These are phyloP conservation scores for Pterocles burchelli DNA, from an alignment of 2,113 vertebrate species.

Conservation along the genomic window DNA sequence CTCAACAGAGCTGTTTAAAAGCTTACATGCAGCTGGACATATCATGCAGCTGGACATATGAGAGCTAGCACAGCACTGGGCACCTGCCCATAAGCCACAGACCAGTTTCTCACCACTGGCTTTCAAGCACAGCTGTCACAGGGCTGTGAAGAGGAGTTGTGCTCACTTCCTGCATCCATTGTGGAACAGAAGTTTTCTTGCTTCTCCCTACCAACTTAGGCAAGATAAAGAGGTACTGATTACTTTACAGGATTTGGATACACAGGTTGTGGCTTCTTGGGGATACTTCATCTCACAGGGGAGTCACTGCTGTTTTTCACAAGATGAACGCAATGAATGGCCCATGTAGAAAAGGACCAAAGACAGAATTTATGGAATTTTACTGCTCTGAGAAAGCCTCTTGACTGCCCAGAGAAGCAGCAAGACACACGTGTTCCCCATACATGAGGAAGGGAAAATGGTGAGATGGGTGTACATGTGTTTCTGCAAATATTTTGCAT, in stretches of 20 bases:
- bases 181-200: background rate
- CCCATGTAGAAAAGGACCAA: background rate
- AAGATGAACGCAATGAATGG: background rate
- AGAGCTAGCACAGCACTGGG: background rate
- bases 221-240: background rate
- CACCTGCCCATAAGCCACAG: background rate
- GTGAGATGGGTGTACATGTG: background rate
- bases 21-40: background rate
- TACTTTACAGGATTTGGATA: background rate
- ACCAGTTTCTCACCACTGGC: background rate
- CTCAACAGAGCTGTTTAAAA: background rate
- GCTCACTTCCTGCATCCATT: background rate
- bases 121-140: background rate
- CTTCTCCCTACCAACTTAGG: background rate
- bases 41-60: background rate
- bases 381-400: background rate
- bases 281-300: background rate
- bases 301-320: background rate
- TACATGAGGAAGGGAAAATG: background rate
- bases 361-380: background rate
- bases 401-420: background rate
- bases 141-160: background rate
- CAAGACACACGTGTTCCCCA: background rate
- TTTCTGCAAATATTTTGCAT: background rate
- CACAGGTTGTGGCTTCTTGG: background rate